phyloP scores from a whole-genome alignment of 1,140 invertebrate species.

The Leptinotarsa texana region DNA sequence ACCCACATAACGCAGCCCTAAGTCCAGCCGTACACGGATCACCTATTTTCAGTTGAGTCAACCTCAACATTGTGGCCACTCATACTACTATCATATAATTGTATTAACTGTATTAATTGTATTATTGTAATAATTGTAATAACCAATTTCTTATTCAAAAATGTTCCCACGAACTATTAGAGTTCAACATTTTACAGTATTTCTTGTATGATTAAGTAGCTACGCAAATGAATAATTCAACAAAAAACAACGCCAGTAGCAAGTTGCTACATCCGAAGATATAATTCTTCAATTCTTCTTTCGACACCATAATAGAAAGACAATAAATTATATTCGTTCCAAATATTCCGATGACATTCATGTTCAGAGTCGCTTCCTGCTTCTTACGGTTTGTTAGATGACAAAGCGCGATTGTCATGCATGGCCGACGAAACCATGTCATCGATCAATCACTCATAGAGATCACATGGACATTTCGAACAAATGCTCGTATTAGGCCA shows the following conservation, averaged over 20 bases:
- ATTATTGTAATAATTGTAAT: no score
- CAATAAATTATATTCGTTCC: not conserved
- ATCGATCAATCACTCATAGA: not conserved
- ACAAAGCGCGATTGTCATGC: not conserved
- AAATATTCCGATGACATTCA: not conserved
- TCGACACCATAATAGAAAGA: not conserved
- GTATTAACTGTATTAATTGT: no score
- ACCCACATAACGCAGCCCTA: no score
- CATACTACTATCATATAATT: no score
- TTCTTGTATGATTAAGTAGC: no score
- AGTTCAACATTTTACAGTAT: no score
- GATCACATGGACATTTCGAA: not conserved
- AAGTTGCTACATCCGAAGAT: not conserved
- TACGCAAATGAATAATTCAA: not conserved
- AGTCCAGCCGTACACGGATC: no score
- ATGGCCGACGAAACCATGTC: not conserved
- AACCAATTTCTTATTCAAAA: no score
- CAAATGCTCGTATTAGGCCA: constrained; percentile 2
- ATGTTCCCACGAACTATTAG: no score
- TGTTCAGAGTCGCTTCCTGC: not conserved
- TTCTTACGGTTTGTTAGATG: not conserved
- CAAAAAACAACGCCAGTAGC: not conserved
- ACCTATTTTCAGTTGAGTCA: no score
- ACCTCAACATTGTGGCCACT: no score
- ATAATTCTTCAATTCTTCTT: not conserved